phyloP scores from a whole-genome alignment of 2,113 vertebrate species.

The Bombycilla garrulus region DNA sequence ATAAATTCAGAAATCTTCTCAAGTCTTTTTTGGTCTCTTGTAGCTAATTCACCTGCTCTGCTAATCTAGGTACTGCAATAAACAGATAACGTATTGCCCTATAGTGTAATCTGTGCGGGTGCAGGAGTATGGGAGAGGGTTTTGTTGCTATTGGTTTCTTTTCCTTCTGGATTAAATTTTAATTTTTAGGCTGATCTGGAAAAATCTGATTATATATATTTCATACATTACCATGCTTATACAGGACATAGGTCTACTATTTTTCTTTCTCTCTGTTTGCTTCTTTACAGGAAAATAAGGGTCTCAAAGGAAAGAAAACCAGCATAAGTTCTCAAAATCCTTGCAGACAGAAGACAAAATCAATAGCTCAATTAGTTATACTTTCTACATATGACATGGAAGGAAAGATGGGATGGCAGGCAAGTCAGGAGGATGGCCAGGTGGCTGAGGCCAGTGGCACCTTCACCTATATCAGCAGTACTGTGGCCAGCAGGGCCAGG shows the following conservation, averaged over 20 bases:
- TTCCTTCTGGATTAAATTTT: background rate
- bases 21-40: background rate
- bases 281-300: background rate
- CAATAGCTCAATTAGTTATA: background rate
- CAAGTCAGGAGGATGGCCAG: background rate
- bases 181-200: background rate
- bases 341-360: background rate
- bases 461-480: background rate
- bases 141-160: background rate
- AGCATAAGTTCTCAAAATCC: background rate
- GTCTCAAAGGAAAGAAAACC: background rate
- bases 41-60: background rate
- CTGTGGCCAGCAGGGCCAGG: background rate
- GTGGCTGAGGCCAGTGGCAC: background rate
- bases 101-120: background rate
- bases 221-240: background rate
- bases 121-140: rapidly evolving
- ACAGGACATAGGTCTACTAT: background rate
- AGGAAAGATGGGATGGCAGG: background rate
- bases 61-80: background rate
- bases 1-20: background rate
- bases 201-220: background rate
- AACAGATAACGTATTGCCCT: background rate
- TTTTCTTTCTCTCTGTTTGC: background rate
- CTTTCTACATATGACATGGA: background rate